A percentile compares a stretch with the other conserved stretches of the same genome.
phyloP scores from a whole-genome alignment of 2,888 invertebrate species.

The Diplolepis rosae region DNA sequence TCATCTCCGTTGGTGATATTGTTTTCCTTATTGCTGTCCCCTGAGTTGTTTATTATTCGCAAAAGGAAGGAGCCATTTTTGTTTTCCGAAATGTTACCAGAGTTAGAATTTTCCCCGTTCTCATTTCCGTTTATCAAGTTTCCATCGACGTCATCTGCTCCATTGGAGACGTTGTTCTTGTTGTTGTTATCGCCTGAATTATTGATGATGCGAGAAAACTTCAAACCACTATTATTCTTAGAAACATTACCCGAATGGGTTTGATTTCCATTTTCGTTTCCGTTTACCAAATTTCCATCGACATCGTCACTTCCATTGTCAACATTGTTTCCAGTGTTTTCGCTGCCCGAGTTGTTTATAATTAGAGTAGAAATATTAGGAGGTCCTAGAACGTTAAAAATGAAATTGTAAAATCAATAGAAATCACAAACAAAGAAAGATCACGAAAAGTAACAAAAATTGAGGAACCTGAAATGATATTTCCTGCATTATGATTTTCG shows the following conservation, averaged over 20 bases:
- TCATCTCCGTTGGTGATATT: not conserved
- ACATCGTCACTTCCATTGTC: slow-evolving; percentile 36
- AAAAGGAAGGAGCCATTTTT: not conserved
- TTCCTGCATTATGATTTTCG: slow-evolving; percentile 32
- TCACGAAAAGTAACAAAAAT: no score
- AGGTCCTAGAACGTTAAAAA: not conserved
- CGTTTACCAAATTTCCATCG: slow-evolving; percentile 38
- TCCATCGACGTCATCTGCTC: slow-evolving; percentile 24
- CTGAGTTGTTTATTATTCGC: not conserved
- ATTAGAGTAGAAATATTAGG: not conserved
- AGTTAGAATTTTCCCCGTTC: not conserved
- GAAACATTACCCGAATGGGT: not conserved
- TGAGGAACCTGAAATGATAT: not conserved
- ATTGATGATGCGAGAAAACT: not conserved
- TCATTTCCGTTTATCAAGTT: slow-evolving; percentile 15
- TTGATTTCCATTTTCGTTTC: slow-evolving; percentile 15
- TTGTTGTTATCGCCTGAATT: slow-evolving; percentile 25
- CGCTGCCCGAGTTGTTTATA: slow-evolving; percentile 39
- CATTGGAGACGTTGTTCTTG: slow-evolving; percentile 13
- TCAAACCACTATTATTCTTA: not conserved
- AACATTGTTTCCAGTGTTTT: slow-evolving; percentile 33
- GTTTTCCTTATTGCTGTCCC: not conserved
- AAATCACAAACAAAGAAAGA: no score
- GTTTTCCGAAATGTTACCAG: not conserved
- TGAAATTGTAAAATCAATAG: no score